Conservation (phyloP, 2,888 invertebrate genomes). For the Liopterus haemorrhoidalis region DNA sequence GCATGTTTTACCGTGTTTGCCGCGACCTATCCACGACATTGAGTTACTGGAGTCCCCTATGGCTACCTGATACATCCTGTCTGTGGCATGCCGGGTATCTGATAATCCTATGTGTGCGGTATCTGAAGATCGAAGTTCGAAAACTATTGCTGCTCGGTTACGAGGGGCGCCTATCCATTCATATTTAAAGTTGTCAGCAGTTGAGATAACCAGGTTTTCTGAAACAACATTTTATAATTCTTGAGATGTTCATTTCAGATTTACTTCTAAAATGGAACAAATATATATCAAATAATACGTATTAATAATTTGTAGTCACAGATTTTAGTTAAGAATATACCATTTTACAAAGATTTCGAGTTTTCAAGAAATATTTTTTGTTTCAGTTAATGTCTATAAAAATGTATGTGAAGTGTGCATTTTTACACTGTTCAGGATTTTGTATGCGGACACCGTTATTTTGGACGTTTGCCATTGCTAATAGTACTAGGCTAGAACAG, state of each 20-base stretch:
- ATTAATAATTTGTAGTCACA: too few relatives aligned
- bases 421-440: too few relatives aligned
- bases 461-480: too few relatives aligned
- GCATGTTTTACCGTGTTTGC: conserved; percentile 54
- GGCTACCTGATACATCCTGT: conserved; percentile 59
- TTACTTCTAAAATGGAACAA: too few relatives aligned
- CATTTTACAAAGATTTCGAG: too few relatives aligned
- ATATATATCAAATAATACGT: too few relatives aligned
- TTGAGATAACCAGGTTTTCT: conserved; percentile 61
- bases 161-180: conserved; percentile 61
- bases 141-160: conserved; percentile 56
- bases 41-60: conserved; percentile 55
- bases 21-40: conserved; percentile 57
- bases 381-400: too few relatives aligned
- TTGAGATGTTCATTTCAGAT: background rate
- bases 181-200: conserved; percentile 57
- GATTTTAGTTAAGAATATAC: too few relatives aligned
- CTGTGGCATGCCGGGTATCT: conserved; percentile 48
- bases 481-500: too few relatives aligned
- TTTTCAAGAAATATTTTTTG: too few relatives aligned
- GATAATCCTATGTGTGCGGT: conserved; percentile 56
- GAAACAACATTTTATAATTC: conserved; percentile 33
- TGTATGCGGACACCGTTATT: too few relatives aligned
- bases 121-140: conserved; percentile 50
- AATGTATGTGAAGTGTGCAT: too few relatives aligned